Percentiles rank a stretch among this genome's conserved stretches.
These are phyloP conservation scores for Tenthredo distinguenda DNA, from an alignment of 2,888 invertebrate genomes.

Conservation along the genomic window DNA sequence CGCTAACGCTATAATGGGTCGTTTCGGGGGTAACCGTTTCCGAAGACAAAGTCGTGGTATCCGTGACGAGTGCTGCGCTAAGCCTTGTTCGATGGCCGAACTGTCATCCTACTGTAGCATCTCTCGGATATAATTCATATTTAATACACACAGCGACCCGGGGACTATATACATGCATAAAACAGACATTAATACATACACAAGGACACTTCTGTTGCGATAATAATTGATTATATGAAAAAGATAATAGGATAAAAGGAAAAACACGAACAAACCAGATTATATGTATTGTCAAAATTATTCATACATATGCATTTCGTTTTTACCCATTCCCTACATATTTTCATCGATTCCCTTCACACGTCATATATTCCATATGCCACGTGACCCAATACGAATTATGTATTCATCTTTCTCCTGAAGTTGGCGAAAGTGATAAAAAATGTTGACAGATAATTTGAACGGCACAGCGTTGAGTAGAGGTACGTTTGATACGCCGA, in stretches of 20 bases:
- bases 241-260: neutral
- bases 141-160: too few species aligned
- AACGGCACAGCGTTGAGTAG: too few species aligned
- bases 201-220: neutral
- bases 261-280: neutral
- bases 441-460: too few species aligned
- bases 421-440: too few species aligned
- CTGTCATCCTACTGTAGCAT: slow-evolving; percentile 73
- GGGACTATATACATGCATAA: neutral
- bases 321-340: neutral
- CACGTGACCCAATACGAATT: too few species aligned
- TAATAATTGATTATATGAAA: neutral
- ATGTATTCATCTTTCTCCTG: too few species aligned
- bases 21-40: slow-evolving; percentile 62
- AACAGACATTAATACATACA: neutral
- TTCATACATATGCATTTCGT: neutral
- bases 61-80: slow-evolving; percentile 78
- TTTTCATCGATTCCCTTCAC: neutral
- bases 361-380: too few species aligned
- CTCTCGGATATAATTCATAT: too few species aligned
- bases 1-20: slow-evolving; percentile 71
- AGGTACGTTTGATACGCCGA: neutral
- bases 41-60: slow-evolving; percentile 72
- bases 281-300: neutral
- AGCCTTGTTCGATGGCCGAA: slow-evolving; percentile 74